Evolutionary conservation across 2,113 vertebrate genomes (phyloP), one percentile per base, ranked within the genome.

Genomic region (Murina feae): DNA sequence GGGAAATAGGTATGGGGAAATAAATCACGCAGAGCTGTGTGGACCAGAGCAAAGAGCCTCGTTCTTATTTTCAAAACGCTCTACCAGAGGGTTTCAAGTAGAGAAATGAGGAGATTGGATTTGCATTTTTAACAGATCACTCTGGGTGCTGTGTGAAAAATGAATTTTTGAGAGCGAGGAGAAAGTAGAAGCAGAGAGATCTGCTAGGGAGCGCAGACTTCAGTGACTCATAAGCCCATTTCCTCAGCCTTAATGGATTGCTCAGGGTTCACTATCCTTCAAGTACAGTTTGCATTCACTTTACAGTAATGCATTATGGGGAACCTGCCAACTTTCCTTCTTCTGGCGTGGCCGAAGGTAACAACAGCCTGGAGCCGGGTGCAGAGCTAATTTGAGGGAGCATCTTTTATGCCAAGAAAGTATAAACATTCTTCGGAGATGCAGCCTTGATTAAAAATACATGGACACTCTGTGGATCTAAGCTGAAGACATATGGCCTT

Each of bases 401-500:
- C 55, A 88, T 95, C 49, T 88, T 91, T 95, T 82, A 94, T 94
- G 92, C 93, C 93, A 97, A 95, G 92, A 83, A 97, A 95, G 87
- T 86, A 98, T 97, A 98, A 98, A 98, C 97, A 98, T 98, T 96
- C 92, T 97, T 98, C 97, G 98, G 97, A 98, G 97, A 98, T 97
- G 95, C 92, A 97, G 97, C 86, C 83, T 93, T 97, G 96, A 98
- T 98, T 98, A 98, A 98, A 98, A 98, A 98, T 98, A 98, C 98
- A 98, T 98, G 97, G 97, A 96, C 97, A 97, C 95, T 98, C 66
- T 97, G 98, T 96, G 98, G 97, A 98, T 98, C 97, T 97, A 96
- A 98, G 98, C 97, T 98, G 97, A 98, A 98, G 98, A 98, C 98
- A 98, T 98, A 98, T 97, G 98, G 98, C 98, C 98, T 98, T 98